Percentiles rank a stretch among this genome's conserved stretches.
Evolutionary conservation across 92 coral and sea anemone species (phyloP).

Genomic region (Paramuricea clavata): DNA sequence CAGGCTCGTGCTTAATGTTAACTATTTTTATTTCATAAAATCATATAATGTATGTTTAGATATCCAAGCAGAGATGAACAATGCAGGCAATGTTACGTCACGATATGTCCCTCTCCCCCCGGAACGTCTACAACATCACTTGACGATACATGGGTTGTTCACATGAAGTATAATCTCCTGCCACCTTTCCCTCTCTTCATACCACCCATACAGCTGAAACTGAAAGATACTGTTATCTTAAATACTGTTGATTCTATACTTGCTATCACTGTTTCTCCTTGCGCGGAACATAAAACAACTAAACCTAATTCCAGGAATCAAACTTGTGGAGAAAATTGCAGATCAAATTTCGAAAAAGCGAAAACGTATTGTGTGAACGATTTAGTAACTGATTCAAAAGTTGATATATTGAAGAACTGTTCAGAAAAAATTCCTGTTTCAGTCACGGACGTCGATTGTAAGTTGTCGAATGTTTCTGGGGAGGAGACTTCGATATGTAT

Average conservation of each 20-base stretch:
- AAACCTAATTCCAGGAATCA: neutral
- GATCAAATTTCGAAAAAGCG: neutral
- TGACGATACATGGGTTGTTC: constrained; percentile 76
- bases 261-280: constrained; percentile 67
- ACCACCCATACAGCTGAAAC: constrained; percentile 74
- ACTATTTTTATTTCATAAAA: no score
- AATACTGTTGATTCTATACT: constrained; percentile 85
- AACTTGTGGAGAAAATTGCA: no score
- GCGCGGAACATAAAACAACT: neutral
- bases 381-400: neutral
- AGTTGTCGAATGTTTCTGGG: neutral
- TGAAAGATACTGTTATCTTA: constrained; percentile 74
- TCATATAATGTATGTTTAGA: constrained; percentile 1
- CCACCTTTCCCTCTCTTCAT: constrained; percentile 87
- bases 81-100: constrained; percentile 78
- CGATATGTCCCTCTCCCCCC: constrained; percentile 83
- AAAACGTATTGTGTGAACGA: neutral
- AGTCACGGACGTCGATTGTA: neutral
- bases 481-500: neutral
- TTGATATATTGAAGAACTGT: neutral
- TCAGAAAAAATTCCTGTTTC: neutral
- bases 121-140: constrained; percentile 33
- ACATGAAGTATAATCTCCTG: constrained; percentile 79
- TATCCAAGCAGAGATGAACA: constrained; percentile 60
- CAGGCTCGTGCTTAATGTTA: no score